These are phyloP conservation scores for Myotis myotis DNA, from an alignment of 2,797 vertebrate species.

Conservation along the genomic window DNA sequence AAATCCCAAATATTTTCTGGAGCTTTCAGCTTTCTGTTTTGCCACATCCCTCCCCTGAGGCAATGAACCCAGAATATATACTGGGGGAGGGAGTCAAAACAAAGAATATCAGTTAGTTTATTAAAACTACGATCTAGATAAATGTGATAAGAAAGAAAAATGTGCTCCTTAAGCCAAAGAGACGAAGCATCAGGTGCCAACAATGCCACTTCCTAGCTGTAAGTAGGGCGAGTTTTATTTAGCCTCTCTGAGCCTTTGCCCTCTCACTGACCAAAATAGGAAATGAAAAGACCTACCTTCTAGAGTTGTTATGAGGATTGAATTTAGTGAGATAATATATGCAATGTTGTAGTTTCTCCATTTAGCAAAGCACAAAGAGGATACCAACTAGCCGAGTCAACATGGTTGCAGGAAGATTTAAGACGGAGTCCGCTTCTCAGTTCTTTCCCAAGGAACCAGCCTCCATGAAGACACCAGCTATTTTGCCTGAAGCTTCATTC, in stretches of 20 bases:
- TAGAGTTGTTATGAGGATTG: neutral
- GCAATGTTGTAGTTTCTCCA: neutral
- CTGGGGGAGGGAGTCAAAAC: neutral
- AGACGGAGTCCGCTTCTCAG: neutral
- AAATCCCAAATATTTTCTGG: neutral
- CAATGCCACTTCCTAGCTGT: neutral
- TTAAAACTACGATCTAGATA: neutral
- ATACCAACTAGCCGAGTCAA: neutral
- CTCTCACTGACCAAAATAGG: constrained; percentile 4
- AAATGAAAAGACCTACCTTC: neutral
- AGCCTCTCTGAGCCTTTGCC: neutral
- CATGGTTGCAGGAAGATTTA: neutral
- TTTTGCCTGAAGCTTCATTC: neutral
- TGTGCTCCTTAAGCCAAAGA: neutral
- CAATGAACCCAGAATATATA: neutral
- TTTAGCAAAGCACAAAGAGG: neutral
- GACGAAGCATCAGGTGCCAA: neutral
- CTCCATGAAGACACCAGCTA: neutral
- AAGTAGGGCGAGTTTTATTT: neutral
- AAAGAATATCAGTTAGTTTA: neutral
- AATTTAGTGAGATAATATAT: neutral
- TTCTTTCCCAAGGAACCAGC: neutral
- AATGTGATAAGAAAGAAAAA: neutral
- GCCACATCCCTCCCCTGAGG: neutral
- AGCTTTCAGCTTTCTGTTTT: neutral